A percentile compares a stretch with the other conserved stretches of the same genome.
Conservation (phyloP, 2,113 vertebrate species). For the Orcinus orca region DNA sequence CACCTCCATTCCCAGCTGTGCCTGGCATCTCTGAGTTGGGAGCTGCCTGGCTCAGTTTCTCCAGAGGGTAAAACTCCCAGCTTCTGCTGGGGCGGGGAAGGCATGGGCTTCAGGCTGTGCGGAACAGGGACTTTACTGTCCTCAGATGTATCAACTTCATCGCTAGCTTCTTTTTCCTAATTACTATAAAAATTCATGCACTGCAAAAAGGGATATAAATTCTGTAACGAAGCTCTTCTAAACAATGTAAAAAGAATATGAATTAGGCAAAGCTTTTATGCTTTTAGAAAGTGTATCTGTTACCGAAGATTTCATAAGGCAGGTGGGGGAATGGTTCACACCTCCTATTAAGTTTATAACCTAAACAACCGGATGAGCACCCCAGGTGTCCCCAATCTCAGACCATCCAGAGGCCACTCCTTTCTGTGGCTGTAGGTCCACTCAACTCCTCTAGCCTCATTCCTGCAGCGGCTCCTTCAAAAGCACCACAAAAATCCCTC, state of each 20-base stretch:
- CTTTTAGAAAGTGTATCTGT: background rate
- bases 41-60: background rate
- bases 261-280: background rate
- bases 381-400: background rate
- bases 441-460: background rate
- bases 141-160: background rate
- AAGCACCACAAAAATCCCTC: background rate
- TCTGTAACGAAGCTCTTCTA: background rate
- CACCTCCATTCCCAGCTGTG: background rate
- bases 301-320: background rate
- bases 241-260: slow-evolving; percentile 37
- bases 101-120: background rate
- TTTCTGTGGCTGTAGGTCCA: background rate
- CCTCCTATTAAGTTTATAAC: background rate
- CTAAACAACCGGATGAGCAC: background rate
- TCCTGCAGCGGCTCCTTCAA: background rate
- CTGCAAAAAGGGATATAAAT: slow-evolving; percentile 26
- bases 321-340: background rate
- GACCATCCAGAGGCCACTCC: background rate
- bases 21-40: background rate
- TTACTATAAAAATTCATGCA: slow-evolving; percentile 22
- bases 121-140: background rate
- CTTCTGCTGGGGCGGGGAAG: background rate
- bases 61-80: background rate
- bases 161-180: background rate